Percentiles rank a stretch among this genome's conserved stretches.
phyloP scores from a whole-genome alignment of 1,140 invertebrate genomes.

The Conus ventricosus region DNA sequence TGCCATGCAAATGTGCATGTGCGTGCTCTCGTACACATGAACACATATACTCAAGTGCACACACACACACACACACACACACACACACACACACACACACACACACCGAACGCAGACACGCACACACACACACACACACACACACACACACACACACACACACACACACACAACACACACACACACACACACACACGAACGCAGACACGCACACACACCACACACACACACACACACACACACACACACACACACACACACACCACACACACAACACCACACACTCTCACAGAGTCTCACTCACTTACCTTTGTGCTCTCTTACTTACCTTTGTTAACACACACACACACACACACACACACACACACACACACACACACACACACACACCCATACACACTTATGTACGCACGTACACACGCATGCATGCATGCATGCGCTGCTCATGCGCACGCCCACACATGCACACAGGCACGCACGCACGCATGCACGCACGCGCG shows the following conservation, averaged over 20 bases:
- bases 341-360: neutral
- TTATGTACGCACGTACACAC: neutral
- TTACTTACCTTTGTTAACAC: neutral
- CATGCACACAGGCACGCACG: too few relatives aligned
- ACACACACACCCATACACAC: neutral
- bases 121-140: neutral
- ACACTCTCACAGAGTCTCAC: neutral
- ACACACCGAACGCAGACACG: neutral
- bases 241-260: slow-evolving; percentile 1
- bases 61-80: neutral
- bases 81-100: slow-evolving; percentile 1
- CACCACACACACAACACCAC: neutral
- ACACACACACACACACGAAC: neutral
- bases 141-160: neutral
- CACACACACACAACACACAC: neutral
- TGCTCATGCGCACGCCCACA: too few relatives aligned
- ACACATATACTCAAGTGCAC: too few relatives aligned
- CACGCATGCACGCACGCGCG: too few relatives aligned
- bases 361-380: neutral
- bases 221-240: neutral
- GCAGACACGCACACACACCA: neutral
- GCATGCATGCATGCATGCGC: too few relatives aligned
- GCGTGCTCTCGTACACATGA: too few relatives aligned
- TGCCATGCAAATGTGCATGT: too few relatives aligned
- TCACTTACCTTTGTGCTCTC: neutral